Conservation (phyloP, 2,888 invertebrate species). For the Gastracanthus pulcherrimus region DNA sequence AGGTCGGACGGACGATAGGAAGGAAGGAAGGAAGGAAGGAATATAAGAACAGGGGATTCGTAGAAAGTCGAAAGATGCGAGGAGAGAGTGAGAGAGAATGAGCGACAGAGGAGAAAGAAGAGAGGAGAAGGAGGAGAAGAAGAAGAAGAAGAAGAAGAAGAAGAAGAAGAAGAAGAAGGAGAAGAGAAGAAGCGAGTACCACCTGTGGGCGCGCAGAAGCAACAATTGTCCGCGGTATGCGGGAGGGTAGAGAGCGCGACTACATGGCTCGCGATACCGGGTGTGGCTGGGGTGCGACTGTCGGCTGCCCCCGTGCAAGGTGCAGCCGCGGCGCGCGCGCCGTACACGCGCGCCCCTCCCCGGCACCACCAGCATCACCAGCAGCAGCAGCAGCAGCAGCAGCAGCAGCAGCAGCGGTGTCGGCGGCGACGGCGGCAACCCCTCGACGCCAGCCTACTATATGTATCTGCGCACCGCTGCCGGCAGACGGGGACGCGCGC, state of each 20-base stretch:
- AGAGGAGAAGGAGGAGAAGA: slow-evolving; percentile 11
- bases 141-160: slow-evolving; percentile 28
- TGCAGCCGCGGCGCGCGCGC: slow-evolving; percentile 65
- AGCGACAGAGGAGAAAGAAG: slow-evolving; percentile 2
- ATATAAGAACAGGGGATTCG: too few species aligned
- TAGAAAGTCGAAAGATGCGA: not conserved
- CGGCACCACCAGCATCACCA: too few species aligned
- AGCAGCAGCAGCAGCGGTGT: too few species aligned
- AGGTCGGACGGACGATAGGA: not conserved
- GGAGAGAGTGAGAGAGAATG: not conserved
- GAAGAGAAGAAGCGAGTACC: slow-evolving; percentile 69
- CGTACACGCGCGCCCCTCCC: too few species aligned
- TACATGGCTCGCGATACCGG: slow-evolving; percentile 76
- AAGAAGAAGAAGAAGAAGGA: slow-evolving; percentile 32
- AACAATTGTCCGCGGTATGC: slow-evolving; percentile 78
- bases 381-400: too few species aligned
- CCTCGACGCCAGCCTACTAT: too few species aligned
- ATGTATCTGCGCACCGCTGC: too few species aligned
- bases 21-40: slow-evolving; percentile 4
- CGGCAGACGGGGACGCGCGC: too few species aligned
- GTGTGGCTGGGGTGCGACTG: slow-evolving; percentile 77
- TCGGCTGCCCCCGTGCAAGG: slow-evolving; percentile 62
- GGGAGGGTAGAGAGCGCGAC: slow-evolving; percentile 75
- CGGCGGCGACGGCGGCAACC: too few species aligned
- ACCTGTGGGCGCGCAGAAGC: slow-evolving; percentile 78